These are phyloP conservation scores for Therioaphis trifolii DNA, from an alignment of 2,888 invertebrate species.

Conservation along the genomic window DNA sequence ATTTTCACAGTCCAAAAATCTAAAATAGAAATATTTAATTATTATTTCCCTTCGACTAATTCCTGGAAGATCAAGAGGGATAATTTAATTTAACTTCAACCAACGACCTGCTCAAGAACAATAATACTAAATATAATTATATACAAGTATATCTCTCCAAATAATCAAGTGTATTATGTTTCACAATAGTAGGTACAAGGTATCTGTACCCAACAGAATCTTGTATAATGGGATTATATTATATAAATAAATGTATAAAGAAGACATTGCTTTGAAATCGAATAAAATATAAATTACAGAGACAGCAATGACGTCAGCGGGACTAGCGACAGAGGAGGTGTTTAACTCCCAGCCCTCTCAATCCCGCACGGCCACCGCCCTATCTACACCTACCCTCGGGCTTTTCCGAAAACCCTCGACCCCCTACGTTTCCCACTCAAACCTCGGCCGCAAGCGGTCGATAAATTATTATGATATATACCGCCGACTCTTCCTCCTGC, in stretches of 20 bases:
- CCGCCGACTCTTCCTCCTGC: neutral
- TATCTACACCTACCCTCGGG: conserved; percentile 9
- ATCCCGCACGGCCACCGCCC: neutral
- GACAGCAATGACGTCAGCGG: conserved; percentile 43
- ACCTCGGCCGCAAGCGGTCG: conserved; percentile 39
- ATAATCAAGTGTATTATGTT: neutral
- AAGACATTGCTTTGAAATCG: conserved; percentile 3
- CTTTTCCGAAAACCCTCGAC: conserved; percentile 34
- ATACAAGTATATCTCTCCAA: neutral
- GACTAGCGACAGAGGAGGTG: conserved; percentile 22
- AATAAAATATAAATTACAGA: conserved; percentile 45
- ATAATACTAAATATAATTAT: neutral
- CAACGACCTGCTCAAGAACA: neutral
- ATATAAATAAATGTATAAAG: neutral
- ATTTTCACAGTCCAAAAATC: too few relatives aligned
- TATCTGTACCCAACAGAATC: neutral
- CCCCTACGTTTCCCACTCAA: conserved; percentile 4
- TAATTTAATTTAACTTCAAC: neutral
- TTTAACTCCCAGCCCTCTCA: conserved; percentile 3
- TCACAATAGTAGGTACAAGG: neutral
- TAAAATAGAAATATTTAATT: too few relatives aligned
- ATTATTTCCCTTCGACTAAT: too few relatives aligned
- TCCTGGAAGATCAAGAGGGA: neutral
- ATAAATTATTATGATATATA: conserved; percentile 39
- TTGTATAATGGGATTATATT: neutral